These are phyloP conservation scores for Formica aserva DNA, from an alignment of 2,888 invertebrate species.

Conservation along the genomic window DNA sequence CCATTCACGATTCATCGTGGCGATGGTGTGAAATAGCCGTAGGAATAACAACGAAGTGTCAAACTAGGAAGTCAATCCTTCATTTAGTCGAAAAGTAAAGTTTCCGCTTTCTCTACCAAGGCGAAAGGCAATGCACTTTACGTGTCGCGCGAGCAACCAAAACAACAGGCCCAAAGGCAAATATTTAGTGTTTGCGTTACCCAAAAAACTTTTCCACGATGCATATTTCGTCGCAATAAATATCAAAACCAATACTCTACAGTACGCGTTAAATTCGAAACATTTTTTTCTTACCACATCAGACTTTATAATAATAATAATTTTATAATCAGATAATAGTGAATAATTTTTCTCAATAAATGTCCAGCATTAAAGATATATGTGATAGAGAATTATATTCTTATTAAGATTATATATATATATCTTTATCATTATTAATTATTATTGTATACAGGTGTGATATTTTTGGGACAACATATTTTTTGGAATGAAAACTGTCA, in stretches of 20 bases:
- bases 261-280: not conserved
- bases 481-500: conserved; percentile 6
- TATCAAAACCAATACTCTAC: not conserved
- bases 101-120: not conserved
- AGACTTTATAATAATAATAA: not conserved
- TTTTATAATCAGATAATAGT: too few species aligned
- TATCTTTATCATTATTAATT: not conserved
- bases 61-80: not conserved
- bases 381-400: not conserved
- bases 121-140: not conserved
- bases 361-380: not conserved
- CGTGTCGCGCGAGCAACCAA: not conserved
- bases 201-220: not conserved
- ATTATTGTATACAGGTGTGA: not conserved
- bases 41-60: conserved; percentile 42
- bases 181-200: conserved; percentile 11
- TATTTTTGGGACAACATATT: not conserved
- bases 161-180: not conserved
- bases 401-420: not conserved
- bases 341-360: too few species aligned
- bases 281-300: not conserved
- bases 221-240: not conserved
- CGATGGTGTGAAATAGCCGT: conserved; percentile 29
- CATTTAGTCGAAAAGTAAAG: not conserved
- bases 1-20: conserved; percentile 4